Base-by-base conservation (phyloP, 1,140 invertebrate species). In the Papilio aristodemus region DNA sequence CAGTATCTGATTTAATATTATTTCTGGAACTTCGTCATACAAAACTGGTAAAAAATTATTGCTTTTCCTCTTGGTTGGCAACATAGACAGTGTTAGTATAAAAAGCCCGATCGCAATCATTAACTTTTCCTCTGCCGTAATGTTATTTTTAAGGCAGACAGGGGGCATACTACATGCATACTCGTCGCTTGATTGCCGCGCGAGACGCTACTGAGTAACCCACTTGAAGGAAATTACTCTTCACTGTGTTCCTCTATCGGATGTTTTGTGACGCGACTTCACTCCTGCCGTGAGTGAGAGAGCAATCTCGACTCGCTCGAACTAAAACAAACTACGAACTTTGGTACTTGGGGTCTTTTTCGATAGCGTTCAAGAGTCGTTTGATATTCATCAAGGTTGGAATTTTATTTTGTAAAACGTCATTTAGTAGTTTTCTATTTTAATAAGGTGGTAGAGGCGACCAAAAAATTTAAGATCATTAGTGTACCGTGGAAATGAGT, bases 191-290 rank as follows among this genome's bases (percentile, higher is more conserved):
- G 79, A 86, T 85, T 79, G 81, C 79, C 67, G 71, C 73, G 79
- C 79, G 74, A 78, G 70, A 77, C 73, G 78, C 67, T 71, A 72
- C 73, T 64, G 77, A 82, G 81, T 86, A 77, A 69, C 70, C 77
- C 80, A 87, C 85, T 87, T 80, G 83, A 78, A 71, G 75, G 81
- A 87, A 85, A 89, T 89, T 89, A 87, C 85, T 79, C 81, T 83
- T 74, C 78, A 78, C 74, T 76, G 74, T 77, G 74, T 62, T 60
- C 74, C 73, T 80, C 82, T 85, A 89, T 89, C 83, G 86, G 79
- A 78, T 86, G 85, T 89, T 88, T 88, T 87, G 84, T 86, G 81
- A 58, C 73, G 78, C 75, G 79, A 81, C 77, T 76, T 81, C 75
- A 81, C 70, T 72, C 10, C 25, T 68, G 67, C 57, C 67, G 68